phyloP scores from a whole-genome alignment of 2,113 vertebrate genomes.

The Agelaius tricolor region DNA sequence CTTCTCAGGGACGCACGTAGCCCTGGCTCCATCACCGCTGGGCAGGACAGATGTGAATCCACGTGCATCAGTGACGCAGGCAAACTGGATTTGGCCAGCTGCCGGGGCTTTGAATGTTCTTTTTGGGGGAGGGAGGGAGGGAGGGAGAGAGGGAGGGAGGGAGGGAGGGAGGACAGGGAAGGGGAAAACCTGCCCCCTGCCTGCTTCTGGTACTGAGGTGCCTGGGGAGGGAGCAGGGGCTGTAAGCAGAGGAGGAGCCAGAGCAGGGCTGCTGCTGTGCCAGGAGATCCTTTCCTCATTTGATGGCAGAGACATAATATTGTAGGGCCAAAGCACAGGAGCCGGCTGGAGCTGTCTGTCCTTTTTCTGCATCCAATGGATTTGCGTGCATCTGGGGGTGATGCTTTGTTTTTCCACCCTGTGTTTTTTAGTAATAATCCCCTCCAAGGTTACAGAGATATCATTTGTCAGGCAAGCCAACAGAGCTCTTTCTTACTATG shows the following conservation, averaged over 20 bases:
- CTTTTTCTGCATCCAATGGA: conserved; percentile 8
- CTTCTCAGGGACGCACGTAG: background rate
- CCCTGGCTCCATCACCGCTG: conserved; percentile 10
- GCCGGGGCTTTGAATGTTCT: conserved; percentile 48
- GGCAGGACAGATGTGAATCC: conserved; percentile 62
- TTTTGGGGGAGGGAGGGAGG: background rate
- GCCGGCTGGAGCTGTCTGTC: background rate
- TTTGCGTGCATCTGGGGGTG: background rate
- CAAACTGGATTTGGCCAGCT: conserved; percentile 59
- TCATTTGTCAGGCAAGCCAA: conserved; percentile 61
- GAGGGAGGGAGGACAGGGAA: background rate
- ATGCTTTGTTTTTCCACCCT: background rate
- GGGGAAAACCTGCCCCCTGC: background rate
- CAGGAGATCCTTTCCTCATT: background rate
- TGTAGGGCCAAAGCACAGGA: accelerated
- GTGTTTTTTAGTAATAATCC: conserved; percentile 62
- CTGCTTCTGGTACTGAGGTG: background rate
- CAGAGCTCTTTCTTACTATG: conserved; percentile 61
- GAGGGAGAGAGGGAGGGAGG: background rate
- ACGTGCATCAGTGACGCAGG: conserved; percentile 30
- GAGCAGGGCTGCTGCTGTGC: background rate
- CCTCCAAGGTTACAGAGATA: conserved; percentile 67
- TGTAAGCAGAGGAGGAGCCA: background rate
- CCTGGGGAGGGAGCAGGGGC: background rate
- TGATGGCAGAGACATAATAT: background rate